A percentile compares a stretch with the other conserved stretches of the same genome.
Conservation (phyloP, 92 coral and sea anemone species). For the Micromussa lordhowensis region DNA sequence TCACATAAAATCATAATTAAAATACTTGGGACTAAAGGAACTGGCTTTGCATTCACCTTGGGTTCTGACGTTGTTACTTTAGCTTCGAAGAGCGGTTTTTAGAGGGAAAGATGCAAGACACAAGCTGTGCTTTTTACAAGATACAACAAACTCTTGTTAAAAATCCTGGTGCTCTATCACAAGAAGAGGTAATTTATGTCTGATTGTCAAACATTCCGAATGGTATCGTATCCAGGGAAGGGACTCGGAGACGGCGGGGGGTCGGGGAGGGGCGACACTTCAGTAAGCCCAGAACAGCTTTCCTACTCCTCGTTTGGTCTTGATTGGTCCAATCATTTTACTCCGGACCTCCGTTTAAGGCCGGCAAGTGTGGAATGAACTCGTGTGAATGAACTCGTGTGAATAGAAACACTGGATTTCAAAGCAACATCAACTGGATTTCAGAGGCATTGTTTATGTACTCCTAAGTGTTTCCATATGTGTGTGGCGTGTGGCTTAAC, state of each 20-base stretch:
- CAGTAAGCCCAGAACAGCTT: not conserved
- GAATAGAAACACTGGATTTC: too few relatives aligned
- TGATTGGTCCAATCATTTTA: too few relatives aligned
- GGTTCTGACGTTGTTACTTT: not conserved
- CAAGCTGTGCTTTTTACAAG: slow-evolving; percentile 67
- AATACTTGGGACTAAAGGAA: not conserved
- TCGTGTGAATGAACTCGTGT: too few relatives aligned
- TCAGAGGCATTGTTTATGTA: too few relatives aligned
- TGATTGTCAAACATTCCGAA: not conserved
- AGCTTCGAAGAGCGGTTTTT: slow-evolving; percentile 60
- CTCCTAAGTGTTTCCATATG: too few relatives aligned
- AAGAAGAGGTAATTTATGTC: slow-evolving; percentile 58
- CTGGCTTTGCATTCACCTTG: not conserved
- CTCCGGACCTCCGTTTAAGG: too few relatives aligned
- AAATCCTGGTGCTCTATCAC: slow-evolving; percentile 52
- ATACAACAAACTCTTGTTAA: slow-evolving; percentile 48
- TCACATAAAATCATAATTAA: not conserved
- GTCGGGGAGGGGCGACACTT: too few relatives aligned
- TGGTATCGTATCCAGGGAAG: not conserved
- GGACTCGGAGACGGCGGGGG: too few relatives aligned
- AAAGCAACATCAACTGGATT: too few relatives aligned
- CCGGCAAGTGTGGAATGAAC: too few relatives aligned
- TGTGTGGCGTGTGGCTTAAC: too few relatives aligned
- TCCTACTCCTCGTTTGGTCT: too few relatives aligned
- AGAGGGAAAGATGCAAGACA: slow-evolving; percentile 60